These are phyloP conservation scores for Sepiola atlantica DNA, from an alignment of 2,888 invertebrate species.

Conservation along the genomic window DNA sequence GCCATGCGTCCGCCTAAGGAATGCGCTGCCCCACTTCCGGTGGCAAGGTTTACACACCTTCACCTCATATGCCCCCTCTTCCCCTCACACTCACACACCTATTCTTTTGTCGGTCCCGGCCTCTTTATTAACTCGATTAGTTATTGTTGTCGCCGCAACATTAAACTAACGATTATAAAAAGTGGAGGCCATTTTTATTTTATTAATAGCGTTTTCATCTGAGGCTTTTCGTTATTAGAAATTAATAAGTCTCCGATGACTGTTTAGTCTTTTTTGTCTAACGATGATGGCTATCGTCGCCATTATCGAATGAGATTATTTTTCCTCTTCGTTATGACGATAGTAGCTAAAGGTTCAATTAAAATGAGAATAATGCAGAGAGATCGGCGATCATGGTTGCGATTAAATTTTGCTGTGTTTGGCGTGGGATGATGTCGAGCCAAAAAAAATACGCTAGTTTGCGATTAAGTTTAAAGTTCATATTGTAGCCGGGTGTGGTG, in stretches of 20 bases:
- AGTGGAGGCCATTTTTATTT: background rate
- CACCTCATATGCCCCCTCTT: background rate
- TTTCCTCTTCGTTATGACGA: background rate
- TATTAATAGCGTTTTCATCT: constrained; percentile 32
- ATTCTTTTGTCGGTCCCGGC: background rate
- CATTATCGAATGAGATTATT: background rate
- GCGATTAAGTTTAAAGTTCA: too few species aligned
- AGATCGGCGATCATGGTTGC: background rate
- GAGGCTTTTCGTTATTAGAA: background rate
- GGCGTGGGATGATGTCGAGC: background rate
- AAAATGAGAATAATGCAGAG: background rate
- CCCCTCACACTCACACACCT: background rate
- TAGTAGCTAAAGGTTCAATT: background rate
- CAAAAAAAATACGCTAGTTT: too few species aligned
- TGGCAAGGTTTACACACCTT: background rate
- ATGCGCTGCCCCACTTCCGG: background rate
- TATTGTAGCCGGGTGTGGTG: too few species aligned
- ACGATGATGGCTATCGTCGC: background rate
- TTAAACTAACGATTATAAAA: constrained; percentile 12
- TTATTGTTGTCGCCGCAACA: background rate
- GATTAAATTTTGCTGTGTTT: background rate
- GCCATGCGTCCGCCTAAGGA: background rate
- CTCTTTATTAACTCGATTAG: constrained; percentile 32
- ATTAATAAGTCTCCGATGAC: background rate
- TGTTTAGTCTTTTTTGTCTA: background rate